phyloP scores from a whole-genome alignment of 2,113 vertebrate species.

The Lasiurus cinereus region DNA sequence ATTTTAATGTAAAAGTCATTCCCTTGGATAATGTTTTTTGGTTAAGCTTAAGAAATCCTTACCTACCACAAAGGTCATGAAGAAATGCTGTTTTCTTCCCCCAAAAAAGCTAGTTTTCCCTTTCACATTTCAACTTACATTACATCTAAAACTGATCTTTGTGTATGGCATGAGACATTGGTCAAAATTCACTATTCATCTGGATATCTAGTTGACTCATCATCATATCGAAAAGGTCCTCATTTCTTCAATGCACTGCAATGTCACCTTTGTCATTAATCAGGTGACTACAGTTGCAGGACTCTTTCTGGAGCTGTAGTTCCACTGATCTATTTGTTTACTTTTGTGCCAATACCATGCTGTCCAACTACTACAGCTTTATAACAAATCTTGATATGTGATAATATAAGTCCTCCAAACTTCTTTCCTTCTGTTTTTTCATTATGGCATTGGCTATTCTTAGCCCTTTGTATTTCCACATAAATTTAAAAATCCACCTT shows the following conservation, averaged over 20 bases:
- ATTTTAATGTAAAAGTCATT: background rate
- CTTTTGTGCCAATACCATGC: background rate
- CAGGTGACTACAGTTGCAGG: background rate
- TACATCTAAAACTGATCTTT: background rate
- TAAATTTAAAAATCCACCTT: constrained; percentile 53
- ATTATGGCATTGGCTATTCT: background rate
- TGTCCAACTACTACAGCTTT: background rate
- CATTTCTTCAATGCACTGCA: background rate
- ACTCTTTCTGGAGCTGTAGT: background rate
- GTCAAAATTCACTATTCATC: background rate
- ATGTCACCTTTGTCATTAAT: background rate
- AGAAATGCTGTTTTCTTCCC: constrained; percentile 7
- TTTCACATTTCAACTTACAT: background rate
- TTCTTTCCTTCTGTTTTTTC: background rate
- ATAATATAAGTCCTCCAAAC: background rate
- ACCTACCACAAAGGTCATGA: background rate
- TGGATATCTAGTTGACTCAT: background rate
- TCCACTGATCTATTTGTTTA: background rate
- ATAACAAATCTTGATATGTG: background rate
- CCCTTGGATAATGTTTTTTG: background rate
- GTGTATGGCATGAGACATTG: background rate
- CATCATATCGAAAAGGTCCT: constrained; percentile 16
- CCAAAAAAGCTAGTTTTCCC: background rate
- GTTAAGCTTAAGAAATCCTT: background rate
- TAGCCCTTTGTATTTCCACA: background rate